Evolutionary conservation across 37 sponge, comb jelly and placozoan species (phyloP).

Genomic region (Chondrosia reniformis): DNA sequence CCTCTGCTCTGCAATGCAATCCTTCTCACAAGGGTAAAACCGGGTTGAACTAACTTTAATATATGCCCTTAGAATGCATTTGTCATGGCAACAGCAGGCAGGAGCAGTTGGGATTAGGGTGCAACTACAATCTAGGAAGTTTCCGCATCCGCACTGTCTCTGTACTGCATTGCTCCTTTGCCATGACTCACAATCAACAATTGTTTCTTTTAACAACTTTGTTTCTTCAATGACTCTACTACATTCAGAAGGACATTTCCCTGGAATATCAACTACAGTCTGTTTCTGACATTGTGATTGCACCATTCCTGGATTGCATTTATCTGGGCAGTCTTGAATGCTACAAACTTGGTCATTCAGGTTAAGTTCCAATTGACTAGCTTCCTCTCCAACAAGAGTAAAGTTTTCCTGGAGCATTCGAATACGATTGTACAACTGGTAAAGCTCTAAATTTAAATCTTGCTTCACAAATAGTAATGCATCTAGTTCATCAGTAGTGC

Average conservation of each 20-base stretch:
- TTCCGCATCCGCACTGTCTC: not conserved
- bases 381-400: not conserved
- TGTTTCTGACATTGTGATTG: not conserved
- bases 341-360: not conserved
- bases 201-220: not conserved
- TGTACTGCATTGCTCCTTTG: not conserved
- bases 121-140: not conserved
- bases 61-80: not conserved
- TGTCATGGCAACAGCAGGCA: not conserved
- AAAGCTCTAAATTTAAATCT: too few species aligned
- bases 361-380: not conserved
- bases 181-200: not conserved
- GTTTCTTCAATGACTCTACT: not conserved
- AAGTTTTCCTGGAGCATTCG: not conserved
- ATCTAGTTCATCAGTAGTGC: not conserved
- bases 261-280: not conserved
- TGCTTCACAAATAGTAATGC: not conserved
- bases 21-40: not conserved
- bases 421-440: not conserved
- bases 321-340: not conserved
- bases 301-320: not conserved
- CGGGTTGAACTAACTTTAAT: not conserved
- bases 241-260: not conserved
- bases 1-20: not conserved
- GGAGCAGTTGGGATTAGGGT: not conserved